A percentile compares a stretch with the other conserved stretches of the same genome.
phyloP scores from a whole-genome alignment of 2,797 vertebrate genomes.

The Ateles fusciceps region DNA sequence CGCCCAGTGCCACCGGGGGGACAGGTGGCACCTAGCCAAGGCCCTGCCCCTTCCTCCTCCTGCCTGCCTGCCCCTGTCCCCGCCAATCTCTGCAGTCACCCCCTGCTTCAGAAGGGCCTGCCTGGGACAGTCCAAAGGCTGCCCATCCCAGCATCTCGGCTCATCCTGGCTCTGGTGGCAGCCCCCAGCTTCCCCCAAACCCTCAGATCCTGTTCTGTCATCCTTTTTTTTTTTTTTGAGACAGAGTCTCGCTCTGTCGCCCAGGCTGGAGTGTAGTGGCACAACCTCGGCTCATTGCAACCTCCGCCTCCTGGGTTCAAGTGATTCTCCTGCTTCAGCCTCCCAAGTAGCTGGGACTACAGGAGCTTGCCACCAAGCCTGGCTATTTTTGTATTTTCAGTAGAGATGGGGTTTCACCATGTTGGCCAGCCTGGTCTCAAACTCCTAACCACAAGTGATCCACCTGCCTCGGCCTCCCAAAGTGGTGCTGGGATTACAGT shows the following conservation, averaged over 20 bases:
- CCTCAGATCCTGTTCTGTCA: neutral
- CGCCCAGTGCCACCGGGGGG: neutral
- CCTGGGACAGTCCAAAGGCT: neutral
- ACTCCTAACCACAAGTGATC: neutral
- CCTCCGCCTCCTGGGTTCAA: neutral
- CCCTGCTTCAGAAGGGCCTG: neutral
- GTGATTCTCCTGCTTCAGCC: neutral
- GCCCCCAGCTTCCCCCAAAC: neutral
- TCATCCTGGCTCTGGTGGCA: neutral
- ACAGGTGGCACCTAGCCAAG: neutral
- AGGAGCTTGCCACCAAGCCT: neutral
- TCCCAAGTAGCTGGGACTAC: neutral
- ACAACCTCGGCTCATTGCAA: neutral
- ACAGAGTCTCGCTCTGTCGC: neutral
- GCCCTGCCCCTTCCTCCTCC: neutral
- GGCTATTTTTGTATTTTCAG: neutral
- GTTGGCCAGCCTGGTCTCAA: neutral
- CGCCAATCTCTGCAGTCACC: fast-evolving
- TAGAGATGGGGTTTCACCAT: neutral
- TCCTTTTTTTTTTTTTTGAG: neutral
- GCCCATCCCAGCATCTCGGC: neutral
- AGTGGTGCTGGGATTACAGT: neutral
- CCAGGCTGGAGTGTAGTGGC: neutral
- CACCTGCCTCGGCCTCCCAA: neutral
- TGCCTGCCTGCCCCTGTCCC: neutral